These are phyloP conservation scores for Tipula unca DNA, from an alignment of 2,888 invertebrate species.

Conservation along the genomic window DNA sequence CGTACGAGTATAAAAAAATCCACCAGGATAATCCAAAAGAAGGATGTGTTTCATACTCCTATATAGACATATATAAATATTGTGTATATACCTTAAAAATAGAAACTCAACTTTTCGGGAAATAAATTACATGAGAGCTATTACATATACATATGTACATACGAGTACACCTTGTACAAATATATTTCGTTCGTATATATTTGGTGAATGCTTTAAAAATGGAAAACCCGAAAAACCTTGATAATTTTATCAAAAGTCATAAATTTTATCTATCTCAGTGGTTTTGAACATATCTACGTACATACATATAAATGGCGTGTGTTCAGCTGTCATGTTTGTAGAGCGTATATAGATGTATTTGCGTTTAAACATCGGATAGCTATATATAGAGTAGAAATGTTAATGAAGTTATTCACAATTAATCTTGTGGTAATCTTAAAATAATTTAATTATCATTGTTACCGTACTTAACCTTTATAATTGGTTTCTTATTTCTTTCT, in stretches of 20 bases:
- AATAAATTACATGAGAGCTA: background rate
- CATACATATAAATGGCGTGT: background rate
- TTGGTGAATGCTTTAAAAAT: background rate
- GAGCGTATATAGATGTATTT: background rate
- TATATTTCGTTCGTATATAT: background rate
- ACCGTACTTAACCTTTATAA: background rate
- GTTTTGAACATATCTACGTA: background rate
- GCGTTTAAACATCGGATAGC: too few relatives aligned
- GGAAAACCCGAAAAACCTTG: background rate
- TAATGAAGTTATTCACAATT: background rate
- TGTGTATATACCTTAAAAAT: background rate
- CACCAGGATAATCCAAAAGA: background rate
- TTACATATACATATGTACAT: too few relatives aligned
- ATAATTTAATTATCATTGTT: too few relatives aligned
- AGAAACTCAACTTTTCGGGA: background rate
- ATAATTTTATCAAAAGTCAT: background rate
- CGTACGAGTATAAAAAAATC: background rate
- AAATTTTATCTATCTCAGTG: background rate
- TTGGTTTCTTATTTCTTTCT: background rate
- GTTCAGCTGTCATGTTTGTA: background rate
- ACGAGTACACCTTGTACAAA: background rate
- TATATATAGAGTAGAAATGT: background rate
- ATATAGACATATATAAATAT: too few relatives aligned
- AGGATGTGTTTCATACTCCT: background rate
- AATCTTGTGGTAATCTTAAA: background rate